phyloP scores from a whole-genome alignment of 2,113 vertebrate genomes.

The Balaenoptera acutorostrata region DNA sequence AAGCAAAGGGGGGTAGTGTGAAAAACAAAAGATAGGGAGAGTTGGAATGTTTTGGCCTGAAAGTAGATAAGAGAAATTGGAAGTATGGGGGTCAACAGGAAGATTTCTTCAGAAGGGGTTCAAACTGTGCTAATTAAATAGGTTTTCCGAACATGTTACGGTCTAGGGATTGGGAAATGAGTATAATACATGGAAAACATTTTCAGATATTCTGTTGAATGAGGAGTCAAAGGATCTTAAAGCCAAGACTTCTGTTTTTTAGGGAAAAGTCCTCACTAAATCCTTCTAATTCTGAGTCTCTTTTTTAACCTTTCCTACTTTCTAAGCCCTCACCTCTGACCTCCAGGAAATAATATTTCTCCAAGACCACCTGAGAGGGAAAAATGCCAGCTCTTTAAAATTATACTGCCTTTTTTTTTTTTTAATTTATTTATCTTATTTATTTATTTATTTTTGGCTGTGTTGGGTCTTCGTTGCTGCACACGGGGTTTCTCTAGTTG shows the following conservation, averaged over 20 bases:
- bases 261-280: not conserved
- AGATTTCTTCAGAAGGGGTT: not conserved
- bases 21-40: not conserved
- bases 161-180: not conserved
- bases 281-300: not conserved
- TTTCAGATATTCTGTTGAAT: slow-evolving; percentile 8
- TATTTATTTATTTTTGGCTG: too few species aligned
- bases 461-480: too few species aligned
- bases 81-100: not conserved
- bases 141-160: not conserved
- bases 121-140: not conserved
- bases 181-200: not conserved
- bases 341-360: not conserved
- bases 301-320: not conserved
- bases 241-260: not conserved
- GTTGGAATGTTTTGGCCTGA: not conserved
- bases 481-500: too few species aligned
- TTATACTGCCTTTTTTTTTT: not conserved
- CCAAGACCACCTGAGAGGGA: not conserved
- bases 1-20: not conserved
- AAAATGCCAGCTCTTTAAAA: slow-evolving; percentile 15
- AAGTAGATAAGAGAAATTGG: not conserved
- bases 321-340: not conserved
- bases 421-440: too few species aligned
- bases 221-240: not conserved